phyloP scores from a whole-genome alignment of 2,113 vertebrate genomes.

The Stigmatopora nigra region DNA sequence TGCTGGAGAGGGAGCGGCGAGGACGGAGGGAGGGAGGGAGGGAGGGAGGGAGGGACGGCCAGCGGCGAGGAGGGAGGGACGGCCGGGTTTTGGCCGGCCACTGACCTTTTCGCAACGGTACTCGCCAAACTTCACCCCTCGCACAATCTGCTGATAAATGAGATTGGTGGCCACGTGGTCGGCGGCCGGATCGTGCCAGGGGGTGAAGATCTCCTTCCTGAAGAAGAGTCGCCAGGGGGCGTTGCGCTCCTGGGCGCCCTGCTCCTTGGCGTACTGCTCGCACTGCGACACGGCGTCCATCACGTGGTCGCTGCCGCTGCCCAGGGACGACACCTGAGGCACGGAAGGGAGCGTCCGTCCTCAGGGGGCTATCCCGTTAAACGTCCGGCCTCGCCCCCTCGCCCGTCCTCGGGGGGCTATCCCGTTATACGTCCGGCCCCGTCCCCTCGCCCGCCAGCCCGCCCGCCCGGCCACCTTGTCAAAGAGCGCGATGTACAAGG shows the following conservation, averaged over 20 bases:
- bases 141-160: slow-evolving; percentile 92
- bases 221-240: slow-evolving; percentile 96
- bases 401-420: no score
- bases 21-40: no score
- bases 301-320: slow-evolving; percentile 91
- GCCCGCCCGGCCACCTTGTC: slow-evolving; percentile 87
- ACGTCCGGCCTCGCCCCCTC: no score
- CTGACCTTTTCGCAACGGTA: slow-evolving; percentile 92
- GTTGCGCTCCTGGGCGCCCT: slow-evolving; percentile 93
- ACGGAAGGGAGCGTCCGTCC: no score
- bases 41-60: no score
- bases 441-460: no score
- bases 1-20: no score
- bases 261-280: slow-evolving; percentile 95
- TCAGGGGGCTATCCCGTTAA: no score
- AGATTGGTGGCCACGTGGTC: slow-evolving; percentile 90
- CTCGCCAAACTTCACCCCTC: slow-evolving; percentile 96
- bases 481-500: slow-evolving; percentile 94
- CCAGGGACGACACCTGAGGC: slow-evolving; percentile 88
- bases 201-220: slow-evolving; percentile 94
- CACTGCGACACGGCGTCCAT: slow-evolving; percentile 98
- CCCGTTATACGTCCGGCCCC: no score
- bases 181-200: slow-evolving; percentile 85
- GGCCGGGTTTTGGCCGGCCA: slow-evolving; percentile 4
- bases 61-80: no score